phyloP scores from a whole-genome alignment of 1,140 invertebrate species.

The Microplitis demolitor region DNA sequence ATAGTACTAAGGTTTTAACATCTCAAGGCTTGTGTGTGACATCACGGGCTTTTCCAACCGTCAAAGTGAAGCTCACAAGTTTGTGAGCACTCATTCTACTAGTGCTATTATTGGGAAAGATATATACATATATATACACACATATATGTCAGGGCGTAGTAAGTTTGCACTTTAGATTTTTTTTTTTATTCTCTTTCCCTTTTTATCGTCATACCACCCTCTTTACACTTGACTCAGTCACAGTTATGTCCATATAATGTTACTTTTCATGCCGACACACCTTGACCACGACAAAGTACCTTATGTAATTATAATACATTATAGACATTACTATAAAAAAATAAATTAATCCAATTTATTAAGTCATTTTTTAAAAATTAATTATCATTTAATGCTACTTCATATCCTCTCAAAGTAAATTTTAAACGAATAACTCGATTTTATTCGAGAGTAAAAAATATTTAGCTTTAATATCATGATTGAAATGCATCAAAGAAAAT shows the following conservation, averaged over 20 bases:
- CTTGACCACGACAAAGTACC: background rate
- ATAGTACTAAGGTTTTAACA: background rate
- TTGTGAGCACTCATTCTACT: slow-evolving; percentile 1
- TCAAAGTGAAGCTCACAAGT: slow-evolving; percentile 14
- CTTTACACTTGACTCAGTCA: too few relatives aligned
- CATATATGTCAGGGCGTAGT: background rate
- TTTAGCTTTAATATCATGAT: too few relatives aligned
- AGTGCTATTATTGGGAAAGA: background rate
- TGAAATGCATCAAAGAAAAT: too few relatives aligned
- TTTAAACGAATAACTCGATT: too few relatives aligned
- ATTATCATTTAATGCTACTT: too few relatives aligned
- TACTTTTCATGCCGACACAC: background rate
- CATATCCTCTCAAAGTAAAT: too few relatives aligned
- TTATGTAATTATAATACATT: background rate
- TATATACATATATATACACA: background rate
- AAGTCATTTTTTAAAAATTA: too few relatives aligned
- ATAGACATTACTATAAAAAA: background rate
- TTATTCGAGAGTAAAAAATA: too few relatives aligned
- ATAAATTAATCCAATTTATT: too few relatives aligned
- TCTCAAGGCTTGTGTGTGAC: background rate
- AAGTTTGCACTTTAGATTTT: slow-evolving; percentile 18
- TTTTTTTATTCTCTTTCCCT: background rate
- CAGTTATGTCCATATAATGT: background rate
- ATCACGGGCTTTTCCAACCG: slow-evolving; percentile 5
- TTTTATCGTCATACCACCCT: background rate